phyloP scores from a whole-genome alignment of 2,797 vertebrate species.

The Pygocentrus nattereri region DNA sequence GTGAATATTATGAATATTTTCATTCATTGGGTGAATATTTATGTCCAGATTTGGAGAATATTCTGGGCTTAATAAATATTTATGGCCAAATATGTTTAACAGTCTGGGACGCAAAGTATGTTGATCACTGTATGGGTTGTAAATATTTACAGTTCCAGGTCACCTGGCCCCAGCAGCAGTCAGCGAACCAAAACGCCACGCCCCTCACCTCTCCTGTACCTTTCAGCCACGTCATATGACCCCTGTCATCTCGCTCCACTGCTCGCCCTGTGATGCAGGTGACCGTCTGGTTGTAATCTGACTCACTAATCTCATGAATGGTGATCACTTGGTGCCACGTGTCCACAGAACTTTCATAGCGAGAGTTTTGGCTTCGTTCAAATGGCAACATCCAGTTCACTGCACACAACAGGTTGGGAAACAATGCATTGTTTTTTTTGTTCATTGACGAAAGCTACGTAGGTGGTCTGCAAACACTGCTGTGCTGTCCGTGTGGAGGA shows the following conservation, averaged over 20 bases:
- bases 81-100: background rate
- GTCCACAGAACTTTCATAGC: conserved; percentile 37
- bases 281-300: conserved; percentile 37
- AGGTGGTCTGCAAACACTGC: conserved; percentile 51
- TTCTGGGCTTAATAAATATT: background rate
- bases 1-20: too few relatives aligned
- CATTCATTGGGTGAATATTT: too few relatives aligned
- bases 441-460: conserved; percentile 57
- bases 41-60: background rate
- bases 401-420: conserved; percentile 24
- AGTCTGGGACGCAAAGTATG: background rate
- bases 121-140: conserved; percentile 19
- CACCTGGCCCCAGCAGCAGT: conserved; percentile 39
- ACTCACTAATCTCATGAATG: conserved; percentile 48
- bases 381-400: conserved; percentile 2
- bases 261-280: conserved; percentile 40
- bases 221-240: conserved; percentile 31
- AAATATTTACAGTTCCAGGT: conserved; percentile 56
- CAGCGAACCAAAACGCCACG: conserved; percentile 44
- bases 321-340: conserved; percentile 29
- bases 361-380: conserved; percentile 22
- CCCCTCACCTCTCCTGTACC: background rate
- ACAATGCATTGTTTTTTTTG: conserved; percentile 54
- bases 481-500: background rate
- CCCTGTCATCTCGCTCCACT: background rate